Base-by-base conservation (phyloP, 2,113 vertebrate genomes). In the Raja brachyura region DNA sequence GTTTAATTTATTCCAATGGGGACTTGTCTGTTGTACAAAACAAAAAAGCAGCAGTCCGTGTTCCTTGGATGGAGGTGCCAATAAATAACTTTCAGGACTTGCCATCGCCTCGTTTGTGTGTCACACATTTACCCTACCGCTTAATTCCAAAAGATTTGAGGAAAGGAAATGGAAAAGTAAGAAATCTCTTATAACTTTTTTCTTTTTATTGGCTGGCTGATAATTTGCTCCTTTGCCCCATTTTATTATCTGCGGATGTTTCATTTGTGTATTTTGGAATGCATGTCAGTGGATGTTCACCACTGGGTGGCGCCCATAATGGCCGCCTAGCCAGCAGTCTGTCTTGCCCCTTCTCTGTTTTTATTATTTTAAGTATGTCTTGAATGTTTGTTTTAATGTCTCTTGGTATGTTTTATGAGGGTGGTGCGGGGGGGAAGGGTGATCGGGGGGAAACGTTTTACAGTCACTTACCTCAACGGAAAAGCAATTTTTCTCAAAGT, bases 31-130 rank as follows among this genome's bases (percentile, higher is more conserved):
- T 93, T 59, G 76, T 93, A 28, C 22, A 66, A 22, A 70, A 39
- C 54, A 61, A 77, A 93, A 14, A 75, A 54, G 93, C 94, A 4
- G 90, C 1, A 5, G 93, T 94, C 0, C 83, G 93, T 31, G 31
- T 96, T 4, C 95, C 95, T 73, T 96, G 95, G 95, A 95, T 96
- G 0, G 95, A 96, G 93, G 0, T 95, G 9, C 78, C 16, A 0
- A 94, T 93, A 63, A 3, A 93, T 90, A 22, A 54, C 0, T 96
- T 95, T 93, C 86, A 93, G 16, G 54, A 39, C 0, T 94, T 93
- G 0, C 93, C 93, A 0, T 94, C 95, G 0, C 95, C 95, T 16
- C 93, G 95, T 59, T 2, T 94, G 56, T 90, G 93, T 11, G 94
- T 95, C 93, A 73, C 94, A 18, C 95, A 96, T 59, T 94, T 96